Evolutionary conservation across 1,140 invertebrate genomes (phyloP), one percentile per base, ranked within the genome.

Genomic region (Drosophila varians): DNA sequence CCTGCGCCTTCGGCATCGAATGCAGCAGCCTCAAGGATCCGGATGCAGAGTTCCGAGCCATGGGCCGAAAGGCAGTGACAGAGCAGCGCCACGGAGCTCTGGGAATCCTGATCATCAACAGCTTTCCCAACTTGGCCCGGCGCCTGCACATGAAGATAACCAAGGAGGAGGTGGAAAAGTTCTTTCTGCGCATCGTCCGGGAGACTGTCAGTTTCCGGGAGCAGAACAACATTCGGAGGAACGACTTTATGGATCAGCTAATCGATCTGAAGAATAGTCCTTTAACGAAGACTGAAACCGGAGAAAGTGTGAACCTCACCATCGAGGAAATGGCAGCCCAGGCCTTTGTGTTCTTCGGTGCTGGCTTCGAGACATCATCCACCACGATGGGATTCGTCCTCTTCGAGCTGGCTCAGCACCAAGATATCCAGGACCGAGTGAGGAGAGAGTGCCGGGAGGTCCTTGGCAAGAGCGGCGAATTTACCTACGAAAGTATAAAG

Each of bases 1-100:
- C 92, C n/a, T 93, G 94, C 11, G 94, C 93, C 4, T 94, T 95
- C 80, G 94, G 94, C 0, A 92, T 95, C 1, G 92, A 94, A 26
- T 93, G 93, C 65, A 93, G 94, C 61, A 92, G 93, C 58, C 72
- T 90, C 0, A 90, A 78, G 19, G 91, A 93, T 77, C 89, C 92
- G 0, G 89, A 94, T 1, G 92, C 92, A 0, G 92, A 93, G 71
- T 94, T 95, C 80, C 64, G 83, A 3, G 45, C 82, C 0, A 82
- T 92, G 49, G 92, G 91, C 0, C 77, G 74, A 4, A 51, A 54
- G 0, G 60, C 90, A 0, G 0, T 90, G 1, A 90, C 46, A 0
- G 78, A 88, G 9, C 5, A 40, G 11, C 69, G 79, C 0, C 61
- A 86, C 16, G 58, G 68, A 8, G 0, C 19, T 0, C 8, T 89